A percentile compares a stretch with the other conserved stretches of the same genome.
Evolutionary conservation across 1,140 invertebrate species (phyloP).

Genomic region (Riptortus pedestris): DNA sequence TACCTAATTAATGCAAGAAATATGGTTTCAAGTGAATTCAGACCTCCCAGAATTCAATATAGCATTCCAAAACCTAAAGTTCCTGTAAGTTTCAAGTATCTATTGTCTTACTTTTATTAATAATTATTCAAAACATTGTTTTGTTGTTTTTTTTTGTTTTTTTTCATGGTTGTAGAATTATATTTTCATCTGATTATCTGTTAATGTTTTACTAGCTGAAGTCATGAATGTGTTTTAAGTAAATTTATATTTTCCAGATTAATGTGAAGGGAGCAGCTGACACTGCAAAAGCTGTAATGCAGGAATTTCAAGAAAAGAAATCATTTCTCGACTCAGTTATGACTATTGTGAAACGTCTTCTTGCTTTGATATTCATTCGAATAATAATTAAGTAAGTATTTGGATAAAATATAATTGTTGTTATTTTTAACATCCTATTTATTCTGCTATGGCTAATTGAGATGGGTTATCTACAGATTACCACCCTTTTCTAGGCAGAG

Average conservation of each 20-base stretch:
- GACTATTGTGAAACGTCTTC: background rate
- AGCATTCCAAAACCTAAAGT: background rate
- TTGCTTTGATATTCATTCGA: background rate
- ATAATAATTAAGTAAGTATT: slow-evolving; percentile 10
- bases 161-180: background rate
- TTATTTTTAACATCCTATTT: too few relatives aligned
- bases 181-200: too few relatives aligned
- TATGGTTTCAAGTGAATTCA: background rate
- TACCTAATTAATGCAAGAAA: background rate
- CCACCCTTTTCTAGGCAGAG: too few relatives aligned
- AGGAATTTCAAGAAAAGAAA: slow-evolving; percentile 1
- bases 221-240: too few relatives aligned
- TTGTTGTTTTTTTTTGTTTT: background rate
- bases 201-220: too few relatives aligned
- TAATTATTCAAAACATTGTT: too few relatives aligned
- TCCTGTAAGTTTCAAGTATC: background rate
- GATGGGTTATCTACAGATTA: too few relatives aligned
- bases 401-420: too few relatives aligned
- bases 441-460: too few relatives aligned
- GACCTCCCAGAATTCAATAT: background rate
- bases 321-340: background rate
- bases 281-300: background rate
- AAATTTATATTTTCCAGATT: background rate
- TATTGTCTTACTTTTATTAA: too few relatives aligned
- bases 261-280: background rate